Evolutionary conservation across 1,140 invertebrate genomes (phyloP).

Genomic region (Pectinophora gossypiella): DNA sequence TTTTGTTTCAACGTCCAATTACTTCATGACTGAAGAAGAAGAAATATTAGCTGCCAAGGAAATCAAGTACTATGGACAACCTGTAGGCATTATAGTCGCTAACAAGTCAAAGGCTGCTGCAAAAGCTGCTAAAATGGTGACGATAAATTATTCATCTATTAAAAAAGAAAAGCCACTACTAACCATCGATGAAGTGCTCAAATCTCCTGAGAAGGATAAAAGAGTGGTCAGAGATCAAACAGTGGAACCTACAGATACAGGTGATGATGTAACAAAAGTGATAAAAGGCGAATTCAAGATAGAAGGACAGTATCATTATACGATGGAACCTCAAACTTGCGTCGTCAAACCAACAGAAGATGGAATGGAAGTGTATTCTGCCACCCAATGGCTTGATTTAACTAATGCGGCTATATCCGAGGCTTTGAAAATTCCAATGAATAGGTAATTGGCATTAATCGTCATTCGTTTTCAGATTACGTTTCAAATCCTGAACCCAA

Average conservation of each 20-base stretch:
- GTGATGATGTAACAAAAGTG: slow-evolving; percentile 25
- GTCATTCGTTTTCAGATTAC: too few relatives aligned
- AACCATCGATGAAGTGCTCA: slow-evolving; percentile 48
- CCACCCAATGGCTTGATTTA: slow-evolving; percentile 78
- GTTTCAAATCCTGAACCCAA: too few relatives aligned
- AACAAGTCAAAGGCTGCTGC: slow-evolving; percentile 78
- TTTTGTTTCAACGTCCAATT: slow-evolving; percentile 37
- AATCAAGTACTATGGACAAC: slow-evolving; percentile 82
- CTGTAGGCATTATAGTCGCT: slow-evolving; percentile 84
- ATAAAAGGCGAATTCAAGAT: slow-evolving; percentile 30
- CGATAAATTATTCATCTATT: slow-evolving; percentile 78
- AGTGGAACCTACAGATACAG: slow-evolving; percentile 36
- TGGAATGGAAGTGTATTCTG: slow-evolving; percentile 76
- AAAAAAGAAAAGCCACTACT: slow-evolving; percentile 47
- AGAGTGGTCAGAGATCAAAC: slow-evolving; percentile 36
- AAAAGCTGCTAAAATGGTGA: slow-evolving; percentile 81
- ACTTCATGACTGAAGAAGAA: slow-evolving; percentile 50
- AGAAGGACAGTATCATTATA: slow-evolving; percentile 30
- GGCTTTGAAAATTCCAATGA: slow-evolving; percentile 55
- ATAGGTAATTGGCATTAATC: slow-evolving; percentile 28
- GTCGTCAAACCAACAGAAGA: slow-evolving; percentile 78
- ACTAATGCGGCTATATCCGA: slow-evolving; percentile 72
- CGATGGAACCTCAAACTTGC: slow-evolving; percentile 75
- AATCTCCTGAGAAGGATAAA: slow-evolving; percentile 39
- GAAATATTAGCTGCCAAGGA: slow-evolving; percentile 74